Percentiles rank a stretch among this genome's conserved stretches.
phyloP scores from a whole-genome alignment of 2,797 vertebrate species.

The Calcarius lapponicus region DNA sequence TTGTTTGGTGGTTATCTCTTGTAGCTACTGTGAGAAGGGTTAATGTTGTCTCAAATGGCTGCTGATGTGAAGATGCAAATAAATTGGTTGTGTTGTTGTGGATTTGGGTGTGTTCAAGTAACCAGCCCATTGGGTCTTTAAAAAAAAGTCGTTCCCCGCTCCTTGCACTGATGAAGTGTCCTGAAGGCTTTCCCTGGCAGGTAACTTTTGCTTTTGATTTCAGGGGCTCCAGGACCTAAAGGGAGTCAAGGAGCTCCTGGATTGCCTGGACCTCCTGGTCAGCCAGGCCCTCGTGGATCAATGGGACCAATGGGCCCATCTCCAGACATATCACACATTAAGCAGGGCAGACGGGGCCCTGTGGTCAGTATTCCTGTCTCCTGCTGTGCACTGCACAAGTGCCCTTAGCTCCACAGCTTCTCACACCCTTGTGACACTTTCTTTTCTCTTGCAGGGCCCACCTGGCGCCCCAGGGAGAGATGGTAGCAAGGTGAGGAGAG shows the following conservation, averaged over 20 bases:
- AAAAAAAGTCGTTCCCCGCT: background rate
- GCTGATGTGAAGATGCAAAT: background rate
- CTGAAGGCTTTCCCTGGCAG: background rate
- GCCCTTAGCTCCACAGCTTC: background rate
- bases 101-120: background rate
- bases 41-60: background rate
- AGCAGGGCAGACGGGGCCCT: conserved; percentile 91
- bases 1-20: background rate
- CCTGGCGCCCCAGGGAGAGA: conserved; percentile 92
- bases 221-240: conserved; percentile 87
- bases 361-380: conserved; percentile 84
- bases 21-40: background rate
- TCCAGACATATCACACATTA: conserved; percentile 91
- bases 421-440: background rate
- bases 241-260: conserved; percentile 86
- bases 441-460: conserved; percentile 81
- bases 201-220: conserved; percentile 45
- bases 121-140: background rate
- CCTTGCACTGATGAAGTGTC: background rate
- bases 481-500: conserved; percentile 86
- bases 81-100: background rate
- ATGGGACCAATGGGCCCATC: conserved; percentile 96
- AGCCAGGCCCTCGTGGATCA: conserved; percentile 89
- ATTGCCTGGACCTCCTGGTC: conserved; percentile 82
- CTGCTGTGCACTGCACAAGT: accelerated